Percentiles rank a stretch among this genome's conserved stretches.
These are phyloP conservation scores for Seladonia tumulorum DNA, from an alignment of 2,888 invertebrate species.

Conservation along the genomic window DNA sequence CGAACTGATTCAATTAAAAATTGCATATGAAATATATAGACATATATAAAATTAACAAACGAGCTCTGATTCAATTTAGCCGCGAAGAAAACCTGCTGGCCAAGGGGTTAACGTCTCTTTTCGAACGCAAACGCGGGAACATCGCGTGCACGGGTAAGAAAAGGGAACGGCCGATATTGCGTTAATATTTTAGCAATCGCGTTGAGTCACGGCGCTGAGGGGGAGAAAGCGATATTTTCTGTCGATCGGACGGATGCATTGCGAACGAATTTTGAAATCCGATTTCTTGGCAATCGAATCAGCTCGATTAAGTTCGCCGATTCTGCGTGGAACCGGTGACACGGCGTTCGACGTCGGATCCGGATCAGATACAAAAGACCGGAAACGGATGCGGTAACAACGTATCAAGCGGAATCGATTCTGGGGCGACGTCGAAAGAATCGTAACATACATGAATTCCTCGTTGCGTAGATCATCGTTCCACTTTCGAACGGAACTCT, in stretches of 20 bases:
- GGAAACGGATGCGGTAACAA: slow-evolving; percentile 51
- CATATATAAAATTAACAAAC: background rate
- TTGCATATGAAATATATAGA: too few species aligned
- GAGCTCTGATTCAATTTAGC: background rate
- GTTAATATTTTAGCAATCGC: slow-evolving; percentile 51
- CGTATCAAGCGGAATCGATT: slow-evolving; percentile 35
- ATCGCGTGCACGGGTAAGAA: background rate
- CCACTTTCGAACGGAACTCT: slow-evolving; percentile 39
- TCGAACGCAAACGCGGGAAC: background rate
- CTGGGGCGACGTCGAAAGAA: slow-evolving; percentile 19
- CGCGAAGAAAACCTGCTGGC: background rate
- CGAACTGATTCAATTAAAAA: background rate
- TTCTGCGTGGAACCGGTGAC: background rate
- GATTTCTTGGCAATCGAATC: background rate
- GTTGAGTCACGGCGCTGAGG: slow-evolving; percentile 28
- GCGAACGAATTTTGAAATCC: slow-evolving; percentile 13
- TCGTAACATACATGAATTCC: slow-evolving; percentile 37
- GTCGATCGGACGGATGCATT: slow-evolving; percentile 1
- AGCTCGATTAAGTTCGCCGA: background rate
- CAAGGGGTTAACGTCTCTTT: background rate
- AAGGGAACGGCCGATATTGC: slow-evolving; percentile 6
- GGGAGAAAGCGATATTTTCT: slow-evolving; percentile 41
- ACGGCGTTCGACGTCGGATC: slow-evolving; percentile 17
- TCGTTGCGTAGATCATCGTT: slow-evolving; percentile 37
- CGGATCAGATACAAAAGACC: slow-evolving; percentile 42